A percentile compares a stretch with the other conserved stretches of the same genome.
Evolutionary conservation across 2,888 invertebrate genomes (phyloP).

Genomic region (Theretra japonica): DNA sequence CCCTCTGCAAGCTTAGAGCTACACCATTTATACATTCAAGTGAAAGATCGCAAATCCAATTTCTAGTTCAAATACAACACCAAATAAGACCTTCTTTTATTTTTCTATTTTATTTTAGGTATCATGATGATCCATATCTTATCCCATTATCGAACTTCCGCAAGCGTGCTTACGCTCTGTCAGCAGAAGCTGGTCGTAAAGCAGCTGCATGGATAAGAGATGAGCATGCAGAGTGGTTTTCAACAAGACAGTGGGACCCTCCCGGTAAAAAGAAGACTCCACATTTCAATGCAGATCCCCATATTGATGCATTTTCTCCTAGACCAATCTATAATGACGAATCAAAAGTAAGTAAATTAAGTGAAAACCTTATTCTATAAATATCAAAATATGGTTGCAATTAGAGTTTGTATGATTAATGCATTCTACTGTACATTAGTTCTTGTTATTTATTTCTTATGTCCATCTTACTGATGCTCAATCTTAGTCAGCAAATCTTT

Average conservation of each 20-base stretch:
- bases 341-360: conserved; percentile 78
- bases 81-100: background rate
- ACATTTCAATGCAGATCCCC: conserved; percentile 85
- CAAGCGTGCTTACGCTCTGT: conserved; percentile 89
- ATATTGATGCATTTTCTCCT: conserved; percentile 88
- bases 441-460: too few species aligned
- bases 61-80: background rate
- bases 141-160: conserved; percentile 89
- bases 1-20: too few species aligned
- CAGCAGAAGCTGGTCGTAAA: conserved; percentile 94
- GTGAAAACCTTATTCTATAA: background rate
- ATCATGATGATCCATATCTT: conserved; percentile 95
- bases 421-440: too few species aligned
- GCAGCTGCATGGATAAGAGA: conserved; percentile 93
- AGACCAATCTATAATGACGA: conserved; percentile 88
- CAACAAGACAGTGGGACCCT: conserved; percentile 86
- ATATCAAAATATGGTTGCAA: background rate
- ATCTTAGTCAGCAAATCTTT: too few species aligned
- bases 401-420: too few species aligned
- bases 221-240: conserved; percentile 89
- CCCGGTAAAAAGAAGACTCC: conserved; percentile 80
- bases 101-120: conserved; percentile 69
- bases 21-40: too few species aligned
- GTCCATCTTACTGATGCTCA: too few species aligned
- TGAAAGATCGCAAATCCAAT: background rate